phyloP scores from a whole-genome alignment of 2,113 vertebrate species.

The Pseudopipra pipra region DNA sequence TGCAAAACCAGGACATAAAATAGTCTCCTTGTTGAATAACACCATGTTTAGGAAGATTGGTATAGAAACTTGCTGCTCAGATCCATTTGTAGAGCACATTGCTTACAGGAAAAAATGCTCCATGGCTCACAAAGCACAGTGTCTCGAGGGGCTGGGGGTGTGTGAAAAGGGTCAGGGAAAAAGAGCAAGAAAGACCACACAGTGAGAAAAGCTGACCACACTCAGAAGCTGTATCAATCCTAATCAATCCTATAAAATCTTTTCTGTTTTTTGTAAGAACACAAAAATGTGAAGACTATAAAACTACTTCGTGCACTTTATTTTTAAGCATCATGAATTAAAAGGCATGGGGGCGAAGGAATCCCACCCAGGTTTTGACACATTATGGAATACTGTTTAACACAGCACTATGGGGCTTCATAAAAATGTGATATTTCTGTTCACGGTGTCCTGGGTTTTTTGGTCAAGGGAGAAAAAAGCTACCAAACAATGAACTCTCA shows the following conservation, averaged over 20 bases:
- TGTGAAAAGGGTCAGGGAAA: not conserved
- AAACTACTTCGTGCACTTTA: not conserved
- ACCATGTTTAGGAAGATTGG: not conserved
- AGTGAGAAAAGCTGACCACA: conserved; percentile 49
- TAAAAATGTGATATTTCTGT: conserved; percentile 49
- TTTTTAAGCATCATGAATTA: not conserved
- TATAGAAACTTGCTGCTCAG: not conserved
- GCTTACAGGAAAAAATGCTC: not conserved
- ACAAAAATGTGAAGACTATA: not conserved
- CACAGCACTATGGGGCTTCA: not conserved
- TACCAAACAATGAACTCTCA: conserved; percentile 27
- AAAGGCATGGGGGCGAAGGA: not conserved
- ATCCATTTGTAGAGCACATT: not conserved
- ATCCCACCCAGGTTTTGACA: not conserved
- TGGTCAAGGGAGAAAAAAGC: not conserved
- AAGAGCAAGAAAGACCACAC: conserved; percentile 48
- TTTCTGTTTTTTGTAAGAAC: not conserved
- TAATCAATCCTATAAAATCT: not conserved
- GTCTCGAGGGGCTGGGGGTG: not conserved
- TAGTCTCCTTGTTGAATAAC: not conserved
- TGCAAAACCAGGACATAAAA: not conserved
- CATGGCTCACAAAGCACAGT: not conserved
- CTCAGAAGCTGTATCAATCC: not conserved
- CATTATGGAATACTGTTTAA: not conserved
- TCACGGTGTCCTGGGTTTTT: not conserved